Base-by-base conservation (phyloP, 2,888 invertebrate genomes). In the Parnassius mnemosyne region DNA sequence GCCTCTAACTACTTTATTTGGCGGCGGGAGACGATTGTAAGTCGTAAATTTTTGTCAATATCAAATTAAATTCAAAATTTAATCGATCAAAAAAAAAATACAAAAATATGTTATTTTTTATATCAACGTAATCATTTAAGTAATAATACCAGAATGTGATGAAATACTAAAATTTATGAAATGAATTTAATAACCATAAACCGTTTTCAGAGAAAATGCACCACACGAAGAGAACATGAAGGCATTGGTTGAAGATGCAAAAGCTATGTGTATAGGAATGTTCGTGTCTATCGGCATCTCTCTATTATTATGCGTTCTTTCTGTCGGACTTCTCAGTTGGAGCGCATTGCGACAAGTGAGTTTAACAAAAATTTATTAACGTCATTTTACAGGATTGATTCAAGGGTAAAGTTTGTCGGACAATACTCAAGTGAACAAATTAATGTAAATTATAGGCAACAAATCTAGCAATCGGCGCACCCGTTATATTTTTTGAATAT, bases 271-370 rank as follows among this genome's bases (percentile, higher is more conserved):
- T 0, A 85, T 92, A 7, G 93, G 93, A 9, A 81, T 87, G 78
- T 78, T 83, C 64, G 63, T 83, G 9, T 83, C 83, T 58, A 84
- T 88, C 25, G 74, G 66, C 0, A 66, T 88, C 9, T 81, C 87
- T 0, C 71, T 89, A 0, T 7, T 80, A 9, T 74, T 85, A 53
- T 84, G 85, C 68, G 85, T 93, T 56, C 68, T 93, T 3, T 92
- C 93, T 20, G 92, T 94, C 1, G 89, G 89, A n/a, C 84, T 93
- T 20, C 83, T 94, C 61, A 93, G 92, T 71, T 92, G 93, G 84
- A 93, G 93, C 64, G 93, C 94, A 0, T 84, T 93, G 57, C 84
- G 87, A 72, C 92, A 92, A 85, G 92, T 92, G 74, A 53, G 44
- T 42, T 12, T 11, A 58, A 47, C 54, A 44, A 20, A 20, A 20